Percentiles rank a stretch among this genome's conserved stretches.
These are phyloP conservation scores for Harlomillsia oculata DNA, from an alignment of 1,140 invertebrate genomes.

Conservation along the genomic window DNA sequence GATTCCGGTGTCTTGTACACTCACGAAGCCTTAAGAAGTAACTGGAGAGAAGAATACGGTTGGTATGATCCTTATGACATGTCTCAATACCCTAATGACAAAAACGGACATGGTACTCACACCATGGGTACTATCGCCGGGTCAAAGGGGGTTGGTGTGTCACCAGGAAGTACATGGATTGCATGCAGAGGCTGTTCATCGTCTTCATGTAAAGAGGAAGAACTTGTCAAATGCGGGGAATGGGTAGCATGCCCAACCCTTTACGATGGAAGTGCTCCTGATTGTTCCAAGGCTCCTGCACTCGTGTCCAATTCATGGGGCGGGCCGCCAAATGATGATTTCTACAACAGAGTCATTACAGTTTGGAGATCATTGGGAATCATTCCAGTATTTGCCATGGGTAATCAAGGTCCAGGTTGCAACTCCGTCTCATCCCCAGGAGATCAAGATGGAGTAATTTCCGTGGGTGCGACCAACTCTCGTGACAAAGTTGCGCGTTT, in stretches of 20 bases:
- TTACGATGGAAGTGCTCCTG: neutral
- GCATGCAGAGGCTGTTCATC: slow-evolving; percentile 8
- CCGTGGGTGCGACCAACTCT: slow-evolving; percentile 9
- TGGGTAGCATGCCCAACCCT: slow-evolving; percentile 9
- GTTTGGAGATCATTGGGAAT: slow-evolving; percentile 18
- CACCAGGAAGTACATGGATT: slow-evolving; percentile 1
- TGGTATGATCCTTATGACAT: slow-evolving; percentile 9
- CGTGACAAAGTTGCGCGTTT: slow-evolving; percentile 2
- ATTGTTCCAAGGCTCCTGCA: slow-evolving; percentile 15
- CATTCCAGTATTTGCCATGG: slow-evolving; percentile 23
- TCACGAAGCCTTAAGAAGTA: neutral
- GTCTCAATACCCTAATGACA: neutral
- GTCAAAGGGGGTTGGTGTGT: slow-evolving; percentile 3
- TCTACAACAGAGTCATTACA: slow-evolving; percentile 13
- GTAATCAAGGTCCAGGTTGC: slow-evolving; percentile 22
- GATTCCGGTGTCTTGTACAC: slow-evolving; percentile 5
- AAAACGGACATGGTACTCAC: slow-evolving; percentile 18
- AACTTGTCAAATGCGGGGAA: slow-evolving; percentile 9
- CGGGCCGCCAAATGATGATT: neutral
- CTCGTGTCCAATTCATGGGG: slow-evolving; percentile 13
- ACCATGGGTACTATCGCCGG: slow-evolving; percentile 9
- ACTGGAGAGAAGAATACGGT: slow-evolving; percentile 1
- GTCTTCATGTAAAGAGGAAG: neutral
- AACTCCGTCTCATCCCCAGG: slow-evolving; percentile 14
- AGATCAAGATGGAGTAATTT: slow-evolving; percentile 7